Evolutionary conservation across 37 sponge, comb jelly and placozoan species (phyloP).

Genomic region (Oopsacas minuta): DNA sequence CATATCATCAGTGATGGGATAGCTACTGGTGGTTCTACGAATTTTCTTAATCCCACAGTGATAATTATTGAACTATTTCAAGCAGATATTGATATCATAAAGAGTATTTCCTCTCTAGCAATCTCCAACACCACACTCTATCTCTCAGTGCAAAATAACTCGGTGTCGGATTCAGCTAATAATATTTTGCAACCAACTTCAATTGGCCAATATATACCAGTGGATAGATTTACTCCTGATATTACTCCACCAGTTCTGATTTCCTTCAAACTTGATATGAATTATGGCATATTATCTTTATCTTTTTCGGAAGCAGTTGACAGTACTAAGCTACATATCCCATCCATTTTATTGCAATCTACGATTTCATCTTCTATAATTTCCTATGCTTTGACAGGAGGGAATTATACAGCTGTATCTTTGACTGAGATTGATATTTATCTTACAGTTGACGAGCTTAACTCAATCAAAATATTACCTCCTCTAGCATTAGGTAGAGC

Average conservation of each 20-base stretch:
- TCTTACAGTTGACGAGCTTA: slow-evolving; percentile 40
- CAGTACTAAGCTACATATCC: slow-evolving; percentile 18
- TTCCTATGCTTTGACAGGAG: slow-evolving; percentile 40
- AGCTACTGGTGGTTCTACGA: not conserved
- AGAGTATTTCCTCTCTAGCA: not conserved
- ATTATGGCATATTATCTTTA: slow-evolving; percentile 25
- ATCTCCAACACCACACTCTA: not conserved
- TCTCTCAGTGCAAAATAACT: not conserved
- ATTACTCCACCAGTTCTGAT: not conserved
- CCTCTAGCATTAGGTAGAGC: slow-evolving; percentile 26
- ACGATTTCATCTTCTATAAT: not conserved
- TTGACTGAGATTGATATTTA: slow-evolving; percentile 38
- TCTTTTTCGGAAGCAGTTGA: slow-evolving; percentile 80
- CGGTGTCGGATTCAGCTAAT: not conserved
- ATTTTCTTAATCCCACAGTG: slow-evolving; percentile 1
- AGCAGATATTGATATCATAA: not conserved
- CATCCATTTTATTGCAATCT: not conserved
- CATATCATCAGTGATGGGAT: not conserved
- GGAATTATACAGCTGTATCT: slow-evolving; percentile 22
- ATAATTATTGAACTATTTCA: not conserved
- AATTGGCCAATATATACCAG: not conserved
- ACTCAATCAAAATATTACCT: slow-evolving; percentile 49
- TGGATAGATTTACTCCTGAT: not conserved
- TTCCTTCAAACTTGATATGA: slow-evolving; percentile 23
- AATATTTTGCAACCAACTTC: not conserved